These are phyloP conservation scores for Sminthopsis crassicaudata DNA, from an alignment of 2,113 vertebrate genomes.

Conservation along the genomic window DNA sequence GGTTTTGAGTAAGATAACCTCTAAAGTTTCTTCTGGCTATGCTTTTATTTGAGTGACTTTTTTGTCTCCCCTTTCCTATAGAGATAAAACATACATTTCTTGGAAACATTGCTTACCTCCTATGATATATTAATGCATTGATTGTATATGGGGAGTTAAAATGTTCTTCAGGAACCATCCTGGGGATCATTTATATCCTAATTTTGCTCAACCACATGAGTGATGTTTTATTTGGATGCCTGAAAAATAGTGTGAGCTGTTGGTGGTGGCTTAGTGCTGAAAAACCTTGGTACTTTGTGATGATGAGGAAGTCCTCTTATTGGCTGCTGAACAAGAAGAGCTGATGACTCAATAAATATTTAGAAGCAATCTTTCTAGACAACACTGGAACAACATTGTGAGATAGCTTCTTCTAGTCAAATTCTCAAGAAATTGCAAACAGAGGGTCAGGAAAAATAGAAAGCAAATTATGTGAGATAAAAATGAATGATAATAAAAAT, in stretches of 20 bases:
- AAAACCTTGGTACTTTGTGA: neutral
- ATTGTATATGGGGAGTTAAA: neutral
- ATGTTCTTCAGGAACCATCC: neutral
- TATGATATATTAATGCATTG: neutral
- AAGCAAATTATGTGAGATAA: no score
- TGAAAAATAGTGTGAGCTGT: neutral
- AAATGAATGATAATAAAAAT: no score
- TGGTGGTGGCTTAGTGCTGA: neutral
- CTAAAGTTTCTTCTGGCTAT: neutral
- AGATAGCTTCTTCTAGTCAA: neutral
- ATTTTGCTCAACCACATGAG: neutral
- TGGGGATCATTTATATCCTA: neutral
- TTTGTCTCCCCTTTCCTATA: neutral
- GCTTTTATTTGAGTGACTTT: neutral
- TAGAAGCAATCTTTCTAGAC: neutral
- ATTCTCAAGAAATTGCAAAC: neutral
- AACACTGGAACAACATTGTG: neutral
- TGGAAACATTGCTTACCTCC: neutral
- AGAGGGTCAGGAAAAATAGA: no score
- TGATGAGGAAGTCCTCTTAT: neutral
- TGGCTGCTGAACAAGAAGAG: neutral
- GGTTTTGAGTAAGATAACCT: neutral
- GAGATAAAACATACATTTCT: neutral
- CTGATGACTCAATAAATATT: neutral
- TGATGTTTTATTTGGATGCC: neutral